A percentile compares a stretch with the other conserved stretches of the same genome.
Conservation (phyloP, 2,888 invertebrate species). For the Caenorhabditis imperialis region DNA sequence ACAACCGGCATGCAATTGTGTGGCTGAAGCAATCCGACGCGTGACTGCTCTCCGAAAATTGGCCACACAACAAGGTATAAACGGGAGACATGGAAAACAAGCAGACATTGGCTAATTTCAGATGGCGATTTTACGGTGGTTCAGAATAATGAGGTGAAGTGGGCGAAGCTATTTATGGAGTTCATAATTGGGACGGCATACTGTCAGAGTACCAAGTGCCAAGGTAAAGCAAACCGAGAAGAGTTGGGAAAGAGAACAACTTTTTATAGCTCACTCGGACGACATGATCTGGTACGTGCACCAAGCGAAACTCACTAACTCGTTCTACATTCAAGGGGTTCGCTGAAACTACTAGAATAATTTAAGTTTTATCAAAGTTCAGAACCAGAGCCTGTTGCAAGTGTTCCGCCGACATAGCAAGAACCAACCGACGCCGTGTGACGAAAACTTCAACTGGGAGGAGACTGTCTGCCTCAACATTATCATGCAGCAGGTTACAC, state of each 20-base stretch:
- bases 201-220: constrained; percentile 61
- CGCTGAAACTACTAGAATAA: too few relatives aligned
- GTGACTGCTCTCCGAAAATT: constrained; percentile 55
- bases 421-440: constrained; percentile 91
- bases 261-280: constrained; percentile 68
- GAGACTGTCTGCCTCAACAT: constrained; percentile 98
- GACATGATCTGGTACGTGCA: constrained; percentile 79
- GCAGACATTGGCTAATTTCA: too few relatives aligned
- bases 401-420: constrained; percentile 97
- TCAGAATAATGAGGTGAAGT: constrained; percentile 66
- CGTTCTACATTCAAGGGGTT: constrained; percentile 55
- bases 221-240: too few relatives aligned
- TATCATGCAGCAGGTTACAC: constrained; percentile 92
- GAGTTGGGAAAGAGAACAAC: too few relatives aligned
- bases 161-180: constrained; percentile 74
- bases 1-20: constrained; percentile 58
- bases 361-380: constrained; percentile 1
- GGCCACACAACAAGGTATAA: constrained; percentile 48
- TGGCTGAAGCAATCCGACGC: constrained; percentile 59
- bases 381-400: constrained; percentile 83
- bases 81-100: too few relatives aligned
- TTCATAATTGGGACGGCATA: constrained; percentile 67
- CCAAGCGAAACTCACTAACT: constrained; percentile 53
- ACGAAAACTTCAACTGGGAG: constrained; percentile 98
- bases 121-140: constrained; percentile 64